These are phyloP conservation scores for Spicauda simplicius DNA, from an alignment of 2,888 invertebrate genomes.

Conservation along the genomic window DNA sequence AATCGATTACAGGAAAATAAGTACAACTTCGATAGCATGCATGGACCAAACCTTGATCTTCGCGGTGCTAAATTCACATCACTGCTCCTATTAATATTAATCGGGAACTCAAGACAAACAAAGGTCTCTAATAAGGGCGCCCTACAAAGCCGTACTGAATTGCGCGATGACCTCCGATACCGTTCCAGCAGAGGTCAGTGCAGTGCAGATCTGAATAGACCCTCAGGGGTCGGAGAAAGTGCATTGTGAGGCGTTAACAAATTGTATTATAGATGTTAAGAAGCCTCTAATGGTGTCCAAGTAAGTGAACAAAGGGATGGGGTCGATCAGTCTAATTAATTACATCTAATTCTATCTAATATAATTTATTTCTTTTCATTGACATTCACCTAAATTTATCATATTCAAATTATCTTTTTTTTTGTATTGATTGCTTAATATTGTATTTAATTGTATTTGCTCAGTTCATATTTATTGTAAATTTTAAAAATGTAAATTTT, in stretches of 20 bases:
- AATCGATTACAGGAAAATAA: too few relatives aligned
- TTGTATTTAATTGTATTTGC: too few relatives aligned
- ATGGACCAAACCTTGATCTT: background rate
- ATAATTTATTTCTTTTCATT: too few relatives aligned
- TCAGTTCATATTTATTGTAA: too few relatives aligned
- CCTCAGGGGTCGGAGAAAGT: conserved; percentile 29
- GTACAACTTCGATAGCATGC: too few relatives aligned
- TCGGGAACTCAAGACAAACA: conserved; percentile 2
- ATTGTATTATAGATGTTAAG: background rate
- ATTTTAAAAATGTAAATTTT: too few relatives aligned
- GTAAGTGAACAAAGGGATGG: background rate
- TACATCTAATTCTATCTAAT: too few relatives aligned
- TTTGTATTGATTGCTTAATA: too few relatives aligned
- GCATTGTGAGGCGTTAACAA: conserved; percentile 15
- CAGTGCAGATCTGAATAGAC: conserved; percentile 23
- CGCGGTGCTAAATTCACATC: background rate
- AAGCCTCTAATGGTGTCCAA: background rate
- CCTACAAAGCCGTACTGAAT: conserved; percentile 48
- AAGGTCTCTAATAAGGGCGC: conserved; percentile 44
- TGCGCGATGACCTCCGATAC: conserved; percentile 65
- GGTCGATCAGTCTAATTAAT: too few relatives aligned
- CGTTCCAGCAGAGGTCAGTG: conserved; percentile 40
- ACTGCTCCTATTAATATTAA: conserved; percentile 8
- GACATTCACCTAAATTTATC: too few relatives aligned
- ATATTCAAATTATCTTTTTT: too few relatives aligned